phyloP scores from a whole-genome alignment of 2,888 invertebrate genomes.

The Nemurella pictetii region DNA sequence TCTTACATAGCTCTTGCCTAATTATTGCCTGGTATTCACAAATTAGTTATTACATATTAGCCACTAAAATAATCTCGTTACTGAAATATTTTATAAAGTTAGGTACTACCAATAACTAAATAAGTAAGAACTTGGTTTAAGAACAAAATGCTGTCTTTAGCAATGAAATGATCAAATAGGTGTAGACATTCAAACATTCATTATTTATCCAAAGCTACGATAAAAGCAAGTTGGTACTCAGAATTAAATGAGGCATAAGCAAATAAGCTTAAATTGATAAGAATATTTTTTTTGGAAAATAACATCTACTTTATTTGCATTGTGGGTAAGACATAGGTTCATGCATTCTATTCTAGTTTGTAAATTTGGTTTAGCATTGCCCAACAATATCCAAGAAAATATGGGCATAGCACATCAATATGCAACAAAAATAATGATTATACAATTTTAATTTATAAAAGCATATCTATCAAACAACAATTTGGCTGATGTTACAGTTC shows the following conservation, averaged over 20 bases:
- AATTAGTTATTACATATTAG: no score
- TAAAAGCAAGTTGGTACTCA: conserved; percentile 37
- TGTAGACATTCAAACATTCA: neutral
- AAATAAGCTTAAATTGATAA: conserved; percentile 18
- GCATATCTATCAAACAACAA: neutral
- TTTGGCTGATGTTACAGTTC: neutral
- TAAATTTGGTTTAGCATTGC: no score
- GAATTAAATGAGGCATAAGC: conserved; percentile 33
- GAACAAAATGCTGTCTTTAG: no score
- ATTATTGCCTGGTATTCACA: no score
- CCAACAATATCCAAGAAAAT: no score
- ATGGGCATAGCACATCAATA: no score
- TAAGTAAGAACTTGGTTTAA: no score
- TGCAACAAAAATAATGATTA: neutral
- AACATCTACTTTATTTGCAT: neutral
- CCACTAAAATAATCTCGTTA: neutral
- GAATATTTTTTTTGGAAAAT: neutral
- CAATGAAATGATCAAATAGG: neutral
- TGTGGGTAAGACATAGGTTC: neutral
- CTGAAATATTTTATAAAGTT: no score
- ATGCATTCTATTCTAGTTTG: neutral
- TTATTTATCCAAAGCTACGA: conserved; percentile 45
- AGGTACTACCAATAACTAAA: no score
- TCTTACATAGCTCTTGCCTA: no score
- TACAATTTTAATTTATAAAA: neutral